Conservation (phyloP, 2,888 invertebrate species). For the Galerucella pusilla region DNA sequence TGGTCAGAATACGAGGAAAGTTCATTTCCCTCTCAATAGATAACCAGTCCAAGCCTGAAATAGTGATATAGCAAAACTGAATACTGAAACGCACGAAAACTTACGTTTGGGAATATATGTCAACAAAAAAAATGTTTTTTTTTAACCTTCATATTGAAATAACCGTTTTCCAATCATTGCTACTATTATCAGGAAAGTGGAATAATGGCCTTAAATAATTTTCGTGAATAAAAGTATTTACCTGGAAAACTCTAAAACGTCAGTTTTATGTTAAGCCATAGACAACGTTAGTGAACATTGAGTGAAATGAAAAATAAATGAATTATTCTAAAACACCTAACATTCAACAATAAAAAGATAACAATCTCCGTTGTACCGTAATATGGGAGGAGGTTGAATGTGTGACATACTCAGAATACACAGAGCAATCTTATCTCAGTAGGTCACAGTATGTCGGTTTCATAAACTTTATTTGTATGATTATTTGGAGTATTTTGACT, state of each 20-base stretch:
- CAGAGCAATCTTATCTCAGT: conserved; percentile 51
- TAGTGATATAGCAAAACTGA: no score
- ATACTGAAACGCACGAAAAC: no score
- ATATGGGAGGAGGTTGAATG: conserved; percentile 52
- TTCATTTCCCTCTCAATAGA: no score
- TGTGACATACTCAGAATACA: conserved; percentile 53
- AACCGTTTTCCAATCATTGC: no score
- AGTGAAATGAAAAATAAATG: conserved; percentile 25
- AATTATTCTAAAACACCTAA: conserved; percentile 50
- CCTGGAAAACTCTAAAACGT: background rate
- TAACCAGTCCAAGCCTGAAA: no score
- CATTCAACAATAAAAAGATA: conserved; percentile 54
- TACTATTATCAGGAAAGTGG: background rate
- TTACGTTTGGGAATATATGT: no score
- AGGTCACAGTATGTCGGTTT: conserved; percentile 94
- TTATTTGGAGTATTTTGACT: conserved; percentile 59
- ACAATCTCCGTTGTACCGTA: conserved; percentile 53
- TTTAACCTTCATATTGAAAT: background rate
- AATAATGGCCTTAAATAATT: background rate
- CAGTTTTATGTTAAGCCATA: conserved; percentile 4
- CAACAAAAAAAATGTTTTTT: background rate
- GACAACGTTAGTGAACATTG: conserved; percentile 33
- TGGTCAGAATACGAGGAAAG: no score
- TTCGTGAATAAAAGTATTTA: background rate
- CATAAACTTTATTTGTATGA: conserved; percentile 82